Evolutionary conservation across 2,113 vertebrate species (phyloP).

Genomic region (Eurystomus gularis): DNA sequence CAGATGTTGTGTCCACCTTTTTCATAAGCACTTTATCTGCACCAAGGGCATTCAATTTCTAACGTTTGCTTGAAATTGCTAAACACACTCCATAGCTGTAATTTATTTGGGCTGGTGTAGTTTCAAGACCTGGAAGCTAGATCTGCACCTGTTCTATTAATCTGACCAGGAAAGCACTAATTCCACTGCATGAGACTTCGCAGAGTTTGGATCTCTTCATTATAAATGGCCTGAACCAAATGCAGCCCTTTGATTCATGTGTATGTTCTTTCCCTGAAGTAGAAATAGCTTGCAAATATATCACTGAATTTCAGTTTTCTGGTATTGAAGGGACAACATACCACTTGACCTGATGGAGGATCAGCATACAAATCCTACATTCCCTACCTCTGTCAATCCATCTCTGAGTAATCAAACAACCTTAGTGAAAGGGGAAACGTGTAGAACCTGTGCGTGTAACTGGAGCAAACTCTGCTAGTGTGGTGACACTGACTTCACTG

Average conservation of each 20-base stretch:
- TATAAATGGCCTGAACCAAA: background rate
- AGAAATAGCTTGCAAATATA: background rate
- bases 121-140: constrained; percentile 33
- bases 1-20: constrained; percentile 52
- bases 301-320: background rate
- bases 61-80: constrained; percentile 36
- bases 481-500: background rate
- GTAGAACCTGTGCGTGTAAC: background rate
- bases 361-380: background rate
- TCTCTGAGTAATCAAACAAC: background rate
- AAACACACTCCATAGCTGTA: constrained; percentile 6
- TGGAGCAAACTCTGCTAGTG: background rate
- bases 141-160: constrained; percentile 59
- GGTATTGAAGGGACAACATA: background rate
- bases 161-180: background rate
- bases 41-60: constrained; percentile 53
- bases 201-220: background rate
- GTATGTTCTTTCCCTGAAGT: background rate
- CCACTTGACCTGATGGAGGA: background rate
- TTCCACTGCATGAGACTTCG: background rate
- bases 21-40: constrained; percentile 58
- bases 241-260: background rate
- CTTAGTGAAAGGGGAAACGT: background rate
- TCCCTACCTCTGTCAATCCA: background rate
- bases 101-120: constrained; percentile 50